Evolutionary conservation across 2,113 vertebrate species (phyloP).

Genomic region (Tetrao urogallus): DNA sequence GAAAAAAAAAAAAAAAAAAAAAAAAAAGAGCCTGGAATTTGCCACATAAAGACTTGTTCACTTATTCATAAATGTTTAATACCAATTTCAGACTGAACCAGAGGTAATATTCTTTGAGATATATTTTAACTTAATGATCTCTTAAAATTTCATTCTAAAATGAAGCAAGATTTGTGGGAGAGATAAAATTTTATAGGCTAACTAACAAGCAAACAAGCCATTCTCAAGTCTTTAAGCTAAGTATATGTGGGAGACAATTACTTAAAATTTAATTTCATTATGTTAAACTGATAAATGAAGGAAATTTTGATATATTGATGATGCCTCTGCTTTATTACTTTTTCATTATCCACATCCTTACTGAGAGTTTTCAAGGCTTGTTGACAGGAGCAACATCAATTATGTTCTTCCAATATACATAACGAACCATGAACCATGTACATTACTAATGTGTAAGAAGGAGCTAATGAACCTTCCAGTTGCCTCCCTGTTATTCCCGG

Average conservation of each 20-base stretch:
- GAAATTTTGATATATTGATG: not conserved
- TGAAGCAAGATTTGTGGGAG: not conserved
- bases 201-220: not conserved
- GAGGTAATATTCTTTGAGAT: not conserved
- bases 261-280: not conserved
- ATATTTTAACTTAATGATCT: not conserved
- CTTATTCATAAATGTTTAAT: not conserved
- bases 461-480: not conserved
- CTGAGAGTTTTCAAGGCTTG: not conserved
- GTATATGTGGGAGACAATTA: not conserved
- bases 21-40: not conserved
- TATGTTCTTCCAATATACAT: not conserved
- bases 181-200: not conserved
- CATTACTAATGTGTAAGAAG: not conserved
- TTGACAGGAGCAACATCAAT: not conserved
- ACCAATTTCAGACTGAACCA: not conserved
- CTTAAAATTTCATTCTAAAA: not conserved
- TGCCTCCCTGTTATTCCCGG: not conserved
- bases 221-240: not conserved
- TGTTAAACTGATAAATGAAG: slow-evolving; percentile 4
- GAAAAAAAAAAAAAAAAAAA: not conserved
- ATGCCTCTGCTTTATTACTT: not conserved
- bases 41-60: not conserved
- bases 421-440: not conserved
- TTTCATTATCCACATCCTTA: not conserved